Base-by-base conservation (phyloP, 2,888 invertebrate species). In the Cephus pygmeus region DNA sequence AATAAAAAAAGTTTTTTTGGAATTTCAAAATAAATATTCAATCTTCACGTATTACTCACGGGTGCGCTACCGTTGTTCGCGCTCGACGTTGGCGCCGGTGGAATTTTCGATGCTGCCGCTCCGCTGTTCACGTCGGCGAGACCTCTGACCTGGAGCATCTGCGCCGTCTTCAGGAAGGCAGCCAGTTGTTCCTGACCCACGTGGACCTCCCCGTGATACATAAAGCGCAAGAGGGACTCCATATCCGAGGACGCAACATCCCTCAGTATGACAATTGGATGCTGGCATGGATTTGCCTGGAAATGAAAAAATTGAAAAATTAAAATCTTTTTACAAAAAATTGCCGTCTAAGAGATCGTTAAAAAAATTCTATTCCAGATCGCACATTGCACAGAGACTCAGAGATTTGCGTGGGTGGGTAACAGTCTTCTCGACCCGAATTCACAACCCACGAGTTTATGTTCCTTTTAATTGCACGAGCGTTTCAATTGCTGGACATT, bases 161-260 rank as follows among this genome's bases (percentile, higher is more conserved):
- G 97, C 71, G 97, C 97, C 82, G 97, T 97, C 92, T 96, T 95
- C 84, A 97, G 93, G 91, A 97, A 97, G 91, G 97, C 96, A 83
- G 96, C 95, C 86, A 97, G 93, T 90, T 97, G 96, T 87, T 97
- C 97, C 91, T 97, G 97, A 34, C 96, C 96, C 86, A 97, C 96
- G 92, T 97, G 96, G 56, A 97, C 97, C 92, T 97, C 97, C 81
- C 97, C 97, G 92, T 97, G 96, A 92, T 97, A 97, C 97, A 97
- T 97, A 93, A 97, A 97, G 92, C 96, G 95, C 87, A 97, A 93
- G 87, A 97, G 93, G 90, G 96, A 96, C 90, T 97, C 96, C 94
- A 97, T 96, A 89, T 97, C 97, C 90, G 96, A 95, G 88, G 96
- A 95, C 88, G 96, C 95, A 34, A 97, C 96, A 91, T 97, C 97